Conservation (phyloP, 2,888 invertebrate genomes). For the Cynaeus angustus region DNA sequence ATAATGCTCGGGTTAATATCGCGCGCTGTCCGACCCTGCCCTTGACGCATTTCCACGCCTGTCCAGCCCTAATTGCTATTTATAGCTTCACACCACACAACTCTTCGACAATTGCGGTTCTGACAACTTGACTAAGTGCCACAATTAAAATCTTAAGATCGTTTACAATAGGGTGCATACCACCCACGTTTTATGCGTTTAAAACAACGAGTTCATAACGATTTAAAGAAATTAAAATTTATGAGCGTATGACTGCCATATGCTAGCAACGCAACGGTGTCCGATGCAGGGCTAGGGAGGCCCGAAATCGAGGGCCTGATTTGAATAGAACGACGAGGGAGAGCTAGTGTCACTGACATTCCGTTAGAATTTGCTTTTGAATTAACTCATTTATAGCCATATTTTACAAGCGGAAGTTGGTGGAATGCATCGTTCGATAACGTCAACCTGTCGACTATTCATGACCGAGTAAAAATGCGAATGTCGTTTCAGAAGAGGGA, state of each 20-base stretch:
- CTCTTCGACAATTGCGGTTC: constrained; percentile 61
- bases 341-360: constrained; percentile 56
- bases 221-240: constrained; percentile 64
- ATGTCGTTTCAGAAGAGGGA: constrained; percentile 24
- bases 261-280: constrained; percentile 61
- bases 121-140: constrained; percentile 65
- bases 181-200: constrained; percentile 34
- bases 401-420: constrained; percentile 42
- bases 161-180: constrained; percentile 57
- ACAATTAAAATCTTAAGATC: constrained; percentile 63
- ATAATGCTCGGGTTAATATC: constrained; percentile 45
- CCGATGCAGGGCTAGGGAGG: constrained; percentile 52
- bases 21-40: constrained; percentile 52
- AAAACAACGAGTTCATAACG: constrained; percentile 45
- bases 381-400: constrained; percentile 50
- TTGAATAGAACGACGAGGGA: constrained; percentile 56
- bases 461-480: constrained; percentile 35
- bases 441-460: constrained; percentile 45
- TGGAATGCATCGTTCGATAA: constrained; percentile 42
- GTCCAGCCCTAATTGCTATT: constrained; percentile 66
- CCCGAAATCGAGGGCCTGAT: constrained; percentile 50
- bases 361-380: constrained; percentile 51
- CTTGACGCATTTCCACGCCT: constrained; percentile 60
- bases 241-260: constrained; percentile 62
- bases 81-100: constrained; percentile 64